Percentiles rank a stretch among this genome's conserved stretches.
phyloP scores from a whole-genome alignment of 2,113 vertebrate genomes.

The Gambusia holbrooki region DNA sequence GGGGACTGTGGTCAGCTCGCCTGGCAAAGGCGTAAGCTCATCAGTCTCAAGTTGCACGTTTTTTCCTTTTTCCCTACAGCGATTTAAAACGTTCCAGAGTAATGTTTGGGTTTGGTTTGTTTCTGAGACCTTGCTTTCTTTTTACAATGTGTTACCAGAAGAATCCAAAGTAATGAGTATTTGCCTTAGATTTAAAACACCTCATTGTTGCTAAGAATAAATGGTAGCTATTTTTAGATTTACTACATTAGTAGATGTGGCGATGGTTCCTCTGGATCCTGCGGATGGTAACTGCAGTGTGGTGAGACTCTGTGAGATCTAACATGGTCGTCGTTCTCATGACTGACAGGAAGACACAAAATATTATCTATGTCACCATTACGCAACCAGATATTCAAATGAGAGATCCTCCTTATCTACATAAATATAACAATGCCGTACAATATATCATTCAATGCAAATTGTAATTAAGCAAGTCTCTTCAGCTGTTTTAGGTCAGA shows the following conservation, averaged over 20 bases:
- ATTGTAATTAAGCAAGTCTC: conserved; percentile 17
- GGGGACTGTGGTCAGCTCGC: conserved; percentile 68
- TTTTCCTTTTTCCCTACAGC: conserved; percentile 50
- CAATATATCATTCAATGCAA: neutral
- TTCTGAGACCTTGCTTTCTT: neutral
- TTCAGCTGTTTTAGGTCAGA: neutral
- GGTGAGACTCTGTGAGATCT: neutral
- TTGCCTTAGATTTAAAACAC: neutral
- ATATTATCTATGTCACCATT: neutral
- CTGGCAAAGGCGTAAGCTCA: conserved; percentile 54
- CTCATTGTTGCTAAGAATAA: neutral
- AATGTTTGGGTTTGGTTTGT: neutral
- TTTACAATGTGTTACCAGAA: neutral
- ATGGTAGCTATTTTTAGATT: neutral
- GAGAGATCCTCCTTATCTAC: neutral
- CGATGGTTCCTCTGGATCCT: neutral
- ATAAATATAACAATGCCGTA: neutral
- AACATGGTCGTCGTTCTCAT: conserved; percentile 6
- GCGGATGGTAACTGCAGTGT: neutral
- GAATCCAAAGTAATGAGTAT: neutral
- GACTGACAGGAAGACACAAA: neutral
- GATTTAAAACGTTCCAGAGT: conserved; percentile 54
- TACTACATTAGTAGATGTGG: neutral
- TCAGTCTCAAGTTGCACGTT: conserved; percentile 59
- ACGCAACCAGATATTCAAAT: conserved; percentile 5